Percentiles rank a stretch among this genome's conserved stretches.
Conservation (phyloP, 2,113 vertebrate genomes). For the Neolamprologus cancellatus region DNA sequence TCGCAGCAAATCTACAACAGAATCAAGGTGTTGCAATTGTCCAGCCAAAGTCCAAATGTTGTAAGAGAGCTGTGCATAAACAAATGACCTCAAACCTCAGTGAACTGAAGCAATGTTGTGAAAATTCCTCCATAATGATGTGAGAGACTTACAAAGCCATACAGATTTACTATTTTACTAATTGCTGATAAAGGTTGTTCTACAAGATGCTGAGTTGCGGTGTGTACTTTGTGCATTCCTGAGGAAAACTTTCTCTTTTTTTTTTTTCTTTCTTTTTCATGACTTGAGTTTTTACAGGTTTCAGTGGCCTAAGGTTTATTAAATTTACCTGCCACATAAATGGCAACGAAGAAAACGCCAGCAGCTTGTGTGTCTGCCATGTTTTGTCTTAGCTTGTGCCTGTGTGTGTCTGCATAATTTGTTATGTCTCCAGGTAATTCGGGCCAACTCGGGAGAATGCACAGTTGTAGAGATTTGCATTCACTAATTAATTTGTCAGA, state of each 20-base stretch:
- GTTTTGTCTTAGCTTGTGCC: neutral
- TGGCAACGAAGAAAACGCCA: neutral
- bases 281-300: neutral
- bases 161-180: neutral
- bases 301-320: neutral
- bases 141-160: neutral
- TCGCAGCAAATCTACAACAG: neutral
- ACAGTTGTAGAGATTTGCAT: constrained; percentile 66
- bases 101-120: neutral
- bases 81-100: neutral
- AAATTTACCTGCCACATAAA: neutral
- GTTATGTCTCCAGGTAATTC: constrained; percentile 62
- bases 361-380: neutral
- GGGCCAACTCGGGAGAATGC: constrained; percentile 41
- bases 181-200: neutral
- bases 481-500: constrained; percentile 74
- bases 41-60: neutral
- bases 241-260: fast-evolving
- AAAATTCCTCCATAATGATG: neutral
- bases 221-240: neutral
- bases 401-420: constrained; percentile 27
- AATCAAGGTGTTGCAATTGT: neutral
- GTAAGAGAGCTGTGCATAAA: neutral
- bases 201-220: neutral
- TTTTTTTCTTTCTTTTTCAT: neutral